A percentile compares a stretch with the other conserved stretches of the same genome.
phyloP scores from a whole-genome alignment of 64 coral and sea anemone genomes.

The Anthopleura sola region DNA sequence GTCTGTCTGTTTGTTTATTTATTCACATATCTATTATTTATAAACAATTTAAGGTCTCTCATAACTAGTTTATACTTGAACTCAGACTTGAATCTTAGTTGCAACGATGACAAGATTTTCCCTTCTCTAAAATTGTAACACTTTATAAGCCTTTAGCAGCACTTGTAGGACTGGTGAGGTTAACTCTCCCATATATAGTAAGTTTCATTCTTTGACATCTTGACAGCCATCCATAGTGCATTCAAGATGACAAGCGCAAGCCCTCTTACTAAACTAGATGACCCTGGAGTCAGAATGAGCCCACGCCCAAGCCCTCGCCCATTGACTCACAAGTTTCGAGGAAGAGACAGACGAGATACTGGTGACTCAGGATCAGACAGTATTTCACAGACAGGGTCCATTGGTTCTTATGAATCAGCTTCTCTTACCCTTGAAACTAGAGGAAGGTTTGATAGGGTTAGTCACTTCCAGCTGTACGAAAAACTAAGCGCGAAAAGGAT shows the following conservation, averaged over 20 bases:
- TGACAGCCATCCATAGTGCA: conserved; percentile 32
- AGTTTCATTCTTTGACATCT: neutral
- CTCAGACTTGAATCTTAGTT: too few relatives aligned
- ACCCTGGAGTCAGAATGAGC: conserved; percentile 53
- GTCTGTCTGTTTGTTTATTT: too few relatives aligned
- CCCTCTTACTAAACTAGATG: conserved; percentile 39
- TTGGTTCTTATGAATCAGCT: conserved; percentile 88
- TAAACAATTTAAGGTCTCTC: too few relatives aligned
- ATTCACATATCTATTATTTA: too few relatives aligned
- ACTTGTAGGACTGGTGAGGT: too few relatives aligned
- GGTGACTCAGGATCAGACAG: conserved; percentile 60
- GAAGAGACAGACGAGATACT: conserved; percentile 51
- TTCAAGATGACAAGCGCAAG: conserved; percentile 87
- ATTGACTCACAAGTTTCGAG: conserved; percentile 26
- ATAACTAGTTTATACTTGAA: too few relatives aligned
- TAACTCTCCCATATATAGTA: too few relatives aligned
- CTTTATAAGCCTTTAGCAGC: too few relatives aligned
- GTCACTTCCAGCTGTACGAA: too few relatives aligned
- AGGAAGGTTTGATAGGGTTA: conserved; percentile 87
- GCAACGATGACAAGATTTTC: too few relatives aligned
- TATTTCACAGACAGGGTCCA: conserved; percentile 77
- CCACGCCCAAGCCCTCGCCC: conserved; percentile 67
- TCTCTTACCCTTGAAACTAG: conserved; percentile 67
- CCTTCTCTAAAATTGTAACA: too few relatives aligned
- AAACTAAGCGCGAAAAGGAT: too few relatives aligned